Conservation (phyloP, 2,888 invertebrate species). For the Orthosia incerta region DNA sequence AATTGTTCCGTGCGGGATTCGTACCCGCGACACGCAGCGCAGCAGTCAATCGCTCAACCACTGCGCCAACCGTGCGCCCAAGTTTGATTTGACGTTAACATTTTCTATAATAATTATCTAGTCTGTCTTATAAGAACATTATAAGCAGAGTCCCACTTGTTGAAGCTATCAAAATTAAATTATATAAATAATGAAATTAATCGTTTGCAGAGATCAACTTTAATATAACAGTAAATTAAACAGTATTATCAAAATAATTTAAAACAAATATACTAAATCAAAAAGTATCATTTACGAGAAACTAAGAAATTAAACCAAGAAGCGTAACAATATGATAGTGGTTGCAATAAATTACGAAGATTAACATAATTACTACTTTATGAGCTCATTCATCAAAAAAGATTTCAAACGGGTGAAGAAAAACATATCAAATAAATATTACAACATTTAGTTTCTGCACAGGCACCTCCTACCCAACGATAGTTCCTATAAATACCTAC, state of each 20-base stretch:
- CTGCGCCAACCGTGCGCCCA: no score
- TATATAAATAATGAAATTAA: background rate
- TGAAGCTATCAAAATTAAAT: background rate
- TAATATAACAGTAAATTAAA: background rate
- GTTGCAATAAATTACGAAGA: background rate
- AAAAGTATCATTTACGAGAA: background rate
- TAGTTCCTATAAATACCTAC: conserved; percentile 91
- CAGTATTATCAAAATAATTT: background rate
- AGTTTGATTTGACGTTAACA: background rate
- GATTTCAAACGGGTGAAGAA: conserved; percentile 74
- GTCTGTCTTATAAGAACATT: background rate
- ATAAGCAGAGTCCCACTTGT: background rate
- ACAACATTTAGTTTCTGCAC: conserved; percentile 75
- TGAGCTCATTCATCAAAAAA: background rate
- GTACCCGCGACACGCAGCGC: no score
- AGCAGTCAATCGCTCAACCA: no score
- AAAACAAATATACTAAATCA: background rate
- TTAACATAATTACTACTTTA: background rate
- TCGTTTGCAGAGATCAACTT: no score
- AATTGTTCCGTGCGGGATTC: no score
- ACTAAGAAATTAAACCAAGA: conserved; percentile 9
- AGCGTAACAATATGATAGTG: conserved; percentile 7
- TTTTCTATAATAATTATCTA: background rate
- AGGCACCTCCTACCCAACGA: conserved; percentile 91
- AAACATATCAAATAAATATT: conserved; percentile 1